A percentile compares a stretch with the other conserved stretches of the same genome.
phyloP scores from a whole-genome alignment of 2,888 invertebrate species.

The Zaprionus bogoriensis region DNA sequence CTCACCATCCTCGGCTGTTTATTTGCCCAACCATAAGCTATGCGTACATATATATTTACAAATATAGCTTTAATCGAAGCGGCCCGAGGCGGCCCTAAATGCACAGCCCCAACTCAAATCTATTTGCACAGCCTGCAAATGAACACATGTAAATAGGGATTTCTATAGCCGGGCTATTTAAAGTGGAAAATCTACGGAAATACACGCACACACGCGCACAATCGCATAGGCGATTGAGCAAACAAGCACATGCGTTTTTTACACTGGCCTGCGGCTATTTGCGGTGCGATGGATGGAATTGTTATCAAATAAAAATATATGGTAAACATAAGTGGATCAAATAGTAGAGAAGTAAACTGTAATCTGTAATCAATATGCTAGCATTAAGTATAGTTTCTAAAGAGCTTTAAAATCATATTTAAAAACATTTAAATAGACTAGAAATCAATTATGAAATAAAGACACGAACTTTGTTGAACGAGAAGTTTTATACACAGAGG shows the following conservation, averaged over 20 bases:
- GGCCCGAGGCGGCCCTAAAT: conserved; percentile 58
- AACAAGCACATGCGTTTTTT: conserved; percentile 17
- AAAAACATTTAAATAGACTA: too few relatives aligned
- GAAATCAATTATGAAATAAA: not conserved
- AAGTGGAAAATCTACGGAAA: conserved; percentile 15
- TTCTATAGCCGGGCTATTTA: conserved; percentile 46
- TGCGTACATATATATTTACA: too few relatives aligned
- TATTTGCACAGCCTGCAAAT: conserved; percentile 47
- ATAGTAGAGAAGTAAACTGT: not conserved
- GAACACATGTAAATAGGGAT: conserved; percentile 59
- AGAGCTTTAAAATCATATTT: not conserved
- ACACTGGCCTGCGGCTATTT: conserved; percentile 26
- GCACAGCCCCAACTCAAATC: conserved; percentile 42
- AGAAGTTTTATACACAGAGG: not conserved
- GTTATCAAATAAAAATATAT: conserved; percentile 32
- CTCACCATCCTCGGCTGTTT: not conserved
- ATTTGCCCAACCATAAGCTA: conserved; percentile 4
- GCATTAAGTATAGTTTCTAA: not conserved
- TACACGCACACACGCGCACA: not conserved
- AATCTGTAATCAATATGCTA: conserved; percentile 21
- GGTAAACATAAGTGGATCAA: conserved; percentile 17
- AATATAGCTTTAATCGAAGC: conserved; percentile 32
- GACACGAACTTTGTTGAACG: too few relatives aligned
- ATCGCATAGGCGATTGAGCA: conserved; percentile 10
- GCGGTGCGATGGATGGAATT: conserved; percentile 20